Evolutionary conservation across 2,113 vertebrate species (phyloP), one percentile per base, ranked within the genome.

Genomic region (Sceloporus tristichus): DNA sequence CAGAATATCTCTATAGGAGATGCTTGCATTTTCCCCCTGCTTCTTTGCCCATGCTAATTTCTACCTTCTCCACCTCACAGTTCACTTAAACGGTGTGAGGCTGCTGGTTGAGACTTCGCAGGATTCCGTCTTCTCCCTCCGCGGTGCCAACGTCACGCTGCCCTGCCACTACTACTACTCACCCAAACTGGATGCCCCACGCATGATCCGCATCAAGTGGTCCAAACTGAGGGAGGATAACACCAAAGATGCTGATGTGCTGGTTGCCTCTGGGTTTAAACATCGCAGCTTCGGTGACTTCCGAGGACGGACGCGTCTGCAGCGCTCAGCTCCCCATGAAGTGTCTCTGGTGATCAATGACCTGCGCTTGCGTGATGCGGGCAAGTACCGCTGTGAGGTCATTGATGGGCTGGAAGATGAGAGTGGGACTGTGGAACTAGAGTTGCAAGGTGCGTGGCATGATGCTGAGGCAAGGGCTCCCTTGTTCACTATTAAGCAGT

Each of bases 341-440:
- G 97, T 96, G 86, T 98, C 98, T 0, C 95, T 99, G 88, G 95
- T 98, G 13, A 96, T 99, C 92, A 93, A 87, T 0, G 96, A 97
- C 0, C 94, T 99, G 92, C 95, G 88, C 59, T 89, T 97, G 85
- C 97, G 97, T 65, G 98, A 99, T 48, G 97, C 95, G 0, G 98
- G 99, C 23, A 97, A 97, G 73, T 99, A 98, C 94, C 98, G 98
- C 71, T 99, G 99, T 0, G 98, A 99, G 94, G 97, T 99, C 93
- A 99, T 98, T 0, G 98, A 99, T 0, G 99, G 98, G 9, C 96
- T 99, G 94, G 99, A 99, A 93, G 98, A 99, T 0, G 97, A 98
- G 93, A 99, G 97, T 0, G 94, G 97, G 0, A 97, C 97, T 1
- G 97, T 99, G 89, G 98, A 99, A 23, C 96, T 99, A 83, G 97